These are phyloP conservation scores for Coregonus suidteri DNA, from an alignment of 2,797 vertebrate genomes.

Conservation along the genomic window DNA sequence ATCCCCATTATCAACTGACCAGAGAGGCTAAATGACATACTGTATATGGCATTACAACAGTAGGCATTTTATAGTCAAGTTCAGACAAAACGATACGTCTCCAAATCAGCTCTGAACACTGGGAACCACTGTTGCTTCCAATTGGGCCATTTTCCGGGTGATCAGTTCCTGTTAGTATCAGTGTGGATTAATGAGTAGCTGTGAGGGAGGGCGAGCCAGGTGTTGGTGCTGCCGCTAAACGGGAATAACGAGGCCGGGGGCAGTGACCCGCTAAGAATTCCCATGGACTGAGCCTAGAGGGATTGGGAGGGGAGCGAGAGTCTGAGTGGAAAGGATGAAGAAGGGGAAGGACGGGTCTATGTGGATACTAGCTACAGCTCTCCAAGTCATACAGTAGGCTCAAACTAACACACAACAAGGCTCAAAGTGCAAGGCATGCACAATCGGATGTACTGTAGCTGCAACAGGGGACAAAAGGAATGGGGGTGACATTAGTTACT, in stretches of 20 bases:
- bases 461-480: neutral
- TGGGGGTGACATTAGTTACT: neutral
- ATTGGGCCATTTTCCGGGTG: slow-evolving; percentile 56
- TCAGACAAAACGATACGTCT: slow-evolving; percentile 13
- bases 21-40: neutral
- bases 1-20: neutral
- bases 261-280: slow-evolving; percentile 53
- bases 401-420: neutral
- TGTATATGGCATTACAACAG: neutral
- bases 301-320: neutral
- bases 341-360: neutral
- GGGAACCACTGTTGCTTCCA: slow-evolving; percentile 44
- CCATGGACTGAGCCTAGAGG: slow-evolving; percentile 47
- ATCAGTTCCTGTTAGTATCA: slow-evolving; percentile 64
- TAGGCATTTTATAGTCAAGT: neutral
- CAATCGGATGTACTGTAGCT: neutral
- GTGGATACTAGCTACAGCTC: neutral
- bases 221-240: slow-evolving; percentile 55
- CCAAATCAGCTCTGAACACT: slow-evolving; percentile 15
- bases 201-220: slow-evolving; percentile 52
- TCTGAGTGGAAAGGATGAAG: neutral
- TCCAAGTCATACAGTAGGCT: neutral
- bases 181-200: slow-evolving; percentile 61
- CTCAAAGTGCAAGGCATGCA: neutral
- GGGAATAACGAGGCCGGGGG: slow-evolving; percentile 58